These are phyloP conservation scores for Mobula hypostoma DNA, from an alignment of 2,113 vertebrate species.

Conservation along the genomic window DNA sequence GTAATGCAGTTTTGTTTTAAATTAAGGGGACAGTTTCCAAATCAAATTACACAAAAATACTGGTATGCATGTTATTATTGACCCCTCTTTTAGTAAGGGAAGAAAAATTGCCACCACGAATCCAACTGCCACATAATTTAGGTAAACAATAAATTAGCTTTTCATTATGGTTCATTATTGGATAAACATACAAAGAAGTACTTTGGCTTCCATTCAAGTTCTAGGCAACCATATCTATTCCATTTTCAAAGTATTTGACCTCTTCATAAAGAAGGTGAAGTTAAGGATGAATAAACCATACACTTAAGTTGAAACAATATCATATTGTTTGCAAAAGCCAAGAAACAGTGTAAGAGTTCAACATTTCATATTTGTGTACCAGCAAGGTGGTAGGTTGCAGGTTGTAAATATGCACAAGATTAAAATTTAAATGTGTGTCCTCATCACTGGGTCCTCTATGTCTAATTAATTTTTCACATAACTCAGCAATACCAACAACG, in stretches of 20 bases:
- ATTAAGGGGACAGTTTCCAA: not conserved
- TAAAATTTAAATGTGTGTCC: not conserved
- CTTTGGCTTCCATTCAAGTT: not conserved
- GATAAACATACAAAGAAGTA: not conserved
- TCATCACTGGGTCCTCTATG: not conserved
- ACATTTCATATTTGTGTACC: not conserved
- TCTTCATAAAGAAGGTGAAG: not conserved
- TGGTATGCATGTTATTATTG: not conserved
- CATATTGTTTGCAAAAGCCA: not conserved
- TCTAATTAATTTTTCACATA: not conserved
- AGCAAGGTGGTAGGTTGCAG: not conserved
- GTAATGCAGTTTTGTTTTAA: not conserved
- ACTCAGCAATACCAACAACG: not conserved
- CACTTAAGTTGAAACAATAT: not conserved
- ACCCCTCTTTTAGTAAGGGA: not conserved
- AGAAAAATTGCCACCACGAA: not conserved
- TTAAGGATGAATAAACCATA: not conserved
- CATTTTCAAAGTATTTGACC: not conserved
- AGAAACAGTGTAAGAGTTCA: not conserved
- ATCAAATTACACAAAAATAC: not conserved
- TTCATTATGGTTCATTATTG: not conserved
- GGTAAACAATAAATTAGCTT: not conserved
- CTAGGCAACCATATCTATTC: not conserved
- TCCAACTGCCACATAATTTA: not conserved
- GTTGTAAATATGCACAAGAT: not conserved